These are phyloP conservation scores for Lasioglossum malachurum DNA, from an alignment of 2,888 invertebrate genomes.

Conservation along the genomic window DNA sequence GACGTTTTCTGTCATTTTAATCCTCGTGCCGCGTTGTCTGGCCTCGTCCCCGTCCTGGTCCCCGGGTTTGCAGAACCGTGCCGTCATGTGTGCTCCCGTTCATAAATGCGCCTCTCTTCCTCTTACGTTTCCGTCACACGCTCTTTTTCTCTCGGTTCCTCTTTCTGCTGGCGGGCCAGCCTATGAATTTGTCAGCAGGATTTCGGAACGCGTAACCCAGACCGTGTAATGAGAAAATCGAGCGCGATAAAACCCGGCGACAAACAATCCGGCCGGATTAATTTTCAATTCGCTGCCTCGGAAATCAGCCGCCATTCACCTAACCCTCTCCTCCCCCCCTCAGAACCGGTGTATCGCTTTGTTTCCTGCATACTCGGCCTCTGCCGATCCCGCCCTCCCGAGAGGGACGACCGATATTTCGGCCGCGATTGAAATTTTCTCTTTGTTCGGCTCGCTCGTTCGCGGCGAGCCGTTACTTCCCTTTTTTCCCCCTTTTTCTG, in stretches of 20 bases:
- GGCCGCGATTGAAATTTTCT: constrained; percentile 13
- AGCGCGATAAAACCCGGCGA: constrained; percentile 50
- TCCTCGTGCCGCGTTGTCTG: constrained; percentile 23
- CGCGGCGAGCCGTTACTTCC: constrained; percentile 10
- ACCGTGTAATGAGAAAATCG: constrained; percentile 54
- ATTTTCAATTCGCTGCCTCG: constrained; percentile 55
- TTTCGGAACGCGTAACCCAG: constrained; percentile 31
- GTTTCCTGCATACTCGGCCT: not conserved
- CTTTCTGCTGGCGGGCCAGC: not conserved
- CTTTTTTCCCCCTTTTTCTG: not conserved
- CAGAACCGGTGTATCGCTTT: not conserved
- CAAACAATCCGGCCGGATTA: constrained; percentile 57
- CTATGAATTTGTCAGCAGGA: constrained; percentile 66
- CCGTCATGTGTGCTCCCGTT: constrained; percentile 6
- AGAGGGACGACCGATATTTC: constrained; percentile 12
- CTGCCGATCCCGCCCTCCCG: constrained; percentile 9
- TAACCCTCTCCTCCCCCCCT: not conserved
- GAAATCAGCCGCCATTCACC: constrained; percentile 8
- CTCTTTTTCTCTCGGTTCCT: not conserved
- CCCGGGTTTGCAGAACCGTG: constrained; percentile 36
- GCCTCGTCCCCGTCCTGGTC: not conserved
- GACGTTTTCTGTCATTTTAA: constrained; percentile 49
- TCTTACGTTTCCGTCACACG: not conserved
- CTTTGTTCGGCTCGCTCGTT: constrained; percentile 13
- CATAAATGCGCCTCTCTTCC: not conserved